These are phyloP conservation scores for Lamprotornis superbus DNA, from an alignment of 2,113 vertebrate genomes.

Conservation along the genomic window DNA sequence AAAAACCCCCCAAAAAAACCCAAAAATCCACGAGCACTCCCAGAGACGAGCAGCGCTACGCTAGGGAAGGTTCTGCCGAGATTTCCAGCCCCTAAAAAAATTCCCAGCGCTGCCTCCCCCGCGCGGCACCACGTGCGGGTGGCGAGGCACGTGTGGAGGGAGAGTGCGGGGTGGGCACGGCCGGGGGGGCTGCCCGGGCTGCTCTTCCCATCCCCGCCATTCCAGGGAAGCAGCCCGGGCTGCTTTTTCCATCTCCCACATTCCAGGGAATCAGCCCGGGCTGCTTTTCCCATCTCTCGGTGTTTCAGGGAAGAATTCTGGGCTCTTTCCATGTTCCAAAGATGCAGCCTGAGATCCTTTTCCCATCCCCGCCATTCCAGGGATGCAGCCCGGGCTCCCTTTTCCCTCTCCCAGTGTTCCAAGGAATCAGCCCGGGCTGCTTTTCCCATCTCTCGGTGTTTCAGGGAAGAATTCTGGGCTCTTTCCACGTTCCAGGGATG, in stretches of 20 bases:
- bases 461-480: not conserved
- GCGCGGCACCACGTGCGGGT: not conserved
- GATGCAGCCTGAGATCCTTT: not conserved
- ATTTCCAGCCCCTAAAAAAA: not conserved
- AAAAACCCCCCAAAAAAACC: not conserved
- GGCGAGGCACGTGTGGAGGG: not conserved
- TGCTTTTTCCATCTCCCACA: not conserved
- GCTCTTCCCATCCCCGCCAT: no score
- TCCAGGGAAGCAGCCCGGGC: not conserved
- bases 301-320: no score
- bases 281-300: not conserved
- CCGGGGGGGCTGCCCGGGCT: not conserved
- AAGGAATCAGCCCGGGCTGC: not conserved
- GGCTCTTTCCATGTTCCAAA: not conserved
- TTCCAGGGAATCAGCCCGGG: not conserved
- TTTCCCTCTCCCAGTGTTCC: not conserved
- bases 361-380: not conserved
- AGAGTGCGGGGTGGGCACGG: not conserved
- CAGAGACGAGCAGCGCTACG: not conserved
- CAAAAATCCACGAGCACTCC: rapidly evolving
- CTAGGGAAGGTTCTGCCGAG: not conserved
- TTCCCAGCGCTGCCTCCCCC: not conserved
- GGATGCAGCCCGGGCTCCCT: not conserved
- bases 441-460: not conserved
- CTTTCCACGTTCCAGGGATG: not conserved